Evolutionary conservation across 2,888 invertebrate species (phyloP).

Genomic region (Galeruca laticollis): DNA sequence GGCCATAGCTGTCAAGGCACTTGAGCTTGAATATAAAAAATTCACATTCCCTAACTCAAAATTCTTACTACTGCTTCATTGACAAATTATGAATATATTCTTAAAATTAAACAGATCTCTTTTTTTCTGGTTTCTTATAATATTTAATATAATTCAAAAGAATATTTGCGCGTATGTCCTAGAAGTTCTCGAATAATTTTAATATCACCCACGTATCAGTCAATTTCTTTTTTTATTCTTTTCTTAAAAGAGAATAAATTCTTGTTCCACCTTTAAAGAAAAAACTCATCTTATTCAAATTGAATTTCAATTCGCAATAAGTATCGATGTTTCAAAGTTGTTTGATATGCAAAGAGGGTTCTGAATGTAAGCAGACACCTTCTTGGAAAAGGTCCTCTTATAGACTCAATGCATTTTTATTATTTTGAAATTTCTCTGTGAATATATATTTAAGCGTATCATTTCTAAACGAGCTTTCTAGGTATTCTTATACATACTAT

Average conservation of each 20-base stretch:
- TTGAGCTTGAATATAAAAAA: too few relatives aligned
- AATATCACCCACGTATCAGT: slow-evolving; percentile 15
- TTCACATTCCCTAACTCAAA: too few relatives aligned
- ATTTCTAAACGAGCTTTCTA: not conserved
- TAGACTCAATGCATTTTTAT: slow-evolving; percentile 26
- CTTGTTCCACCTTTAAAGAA: slow-evolving; percentile 26
- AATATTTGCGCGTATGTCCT: slow-evolving; percentile 19
- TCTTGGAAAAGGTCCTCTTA: slow-evolving; percentile 15
- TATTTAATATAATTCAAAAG: not conserved
- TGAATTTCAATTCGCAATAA: slow-evolving; percentile 40
- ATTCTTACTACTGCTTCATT: too few relatives aligned
- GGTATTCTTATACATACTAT: too few relatives aligned
- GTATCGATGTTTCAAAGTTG: slow-evolving; percentile 37
- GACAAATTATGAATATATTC: not conserved
- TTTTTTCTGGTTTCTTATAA: not conserved
- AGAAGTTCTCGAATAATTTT: slow-evolving; percentile 10
- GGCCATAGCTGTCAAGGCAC: too few relatives aligned
- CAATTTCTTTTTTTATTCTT: not conserved
- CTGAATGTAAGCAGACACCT: slow-evolving; percentile 26
- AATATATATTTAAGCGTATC: slow-evolving; percentile 12
- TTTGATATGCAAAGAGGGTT: slow-evolving; percentile 39
- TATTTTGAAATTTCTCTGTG: slow-evolving; percentile 31
- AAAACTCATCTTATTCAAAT: slow-evolving; percentile 41
- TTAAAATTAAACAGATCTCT: not conserved
- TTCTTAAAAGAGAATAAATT: slow-evolving; percentile 25